Evolutionary conservation across 2,113 vertebrate genomes (phyloP).

Genomic region (Carlito syrichta): DNA sequence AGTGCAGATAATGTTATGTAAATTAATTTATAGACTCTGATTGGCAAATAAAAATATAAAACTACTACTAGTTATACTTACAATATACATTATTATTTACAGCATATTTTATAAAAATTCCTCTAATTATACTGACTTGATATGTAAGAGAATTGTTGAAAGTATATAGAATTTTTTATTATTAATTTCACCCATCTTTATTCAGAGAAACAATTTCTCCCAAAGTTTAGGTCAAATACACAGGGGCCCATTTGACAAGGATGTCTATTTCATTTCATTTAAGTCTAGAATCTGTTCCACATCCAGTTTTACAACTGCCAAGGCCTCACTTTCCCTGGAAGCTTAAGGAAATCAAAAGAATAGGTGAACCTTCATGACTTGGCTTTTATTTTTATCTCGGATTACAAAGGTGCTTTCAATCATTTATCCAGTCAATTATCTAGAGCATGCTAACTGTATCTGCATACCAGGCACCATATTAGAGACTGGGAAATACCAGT

Average conservation of each 20-base stretch:
- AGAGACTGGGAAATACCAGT: not conserved
- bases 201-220: not conserved
- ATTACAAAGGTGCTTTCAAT: not conserved
- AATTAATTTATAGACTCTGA: not conserved
- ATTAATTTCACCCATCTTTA: not conserved
- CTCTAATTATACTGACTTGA: not conserved
- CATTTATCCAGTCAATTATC: not conserved
- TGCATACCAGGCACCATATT: too few species aligned
- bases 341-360: not conserved
- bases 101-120: not conserved
- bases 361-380: not conserved
- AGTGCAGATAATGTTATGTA: not conserved
- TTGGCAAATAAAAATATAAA: not conserved
- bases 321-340: not conserved
- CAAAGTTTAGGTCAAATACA: not conserved
- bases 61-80: not conserved
- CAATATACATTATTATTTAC: not conserved
- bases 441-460: not conserved
- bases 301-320: not conserved
- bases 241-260: too few species aligned
- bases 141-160: not conserved
- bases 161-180: not conserved
- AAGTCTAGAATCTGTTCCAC: not conserved
- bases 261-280: too few species aligned
- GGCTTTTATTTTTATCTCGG: not conserved